These are phyloP conservation scores for Phyllostomus discolor DNA, from an alignment of 2,113 vertebrate genomes.

Conservation along the genomic window DNA sequence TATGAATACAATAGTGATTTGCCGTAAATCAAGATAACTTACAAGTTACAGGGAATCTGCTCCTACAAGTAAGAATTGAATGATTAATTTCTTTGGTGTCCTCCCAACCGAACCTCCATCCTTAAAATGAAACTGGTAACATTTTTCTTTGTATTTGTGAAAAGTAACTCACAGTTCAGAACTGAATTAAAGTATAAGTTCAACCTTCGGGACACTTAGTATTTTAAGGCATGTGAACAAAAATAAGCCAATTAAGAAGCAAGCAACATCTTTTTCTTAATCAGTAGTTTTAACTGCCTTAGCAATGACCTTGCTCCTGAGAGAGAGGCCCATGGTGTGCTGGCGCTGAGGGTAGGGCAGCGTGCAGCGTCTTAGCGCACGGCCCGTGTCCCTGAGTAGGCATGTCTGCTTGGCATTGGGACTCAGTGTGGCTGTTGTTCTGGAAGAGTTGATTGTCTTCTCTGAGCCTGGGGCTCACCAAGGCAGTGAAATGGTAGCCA, in stretches of 20 bases:
- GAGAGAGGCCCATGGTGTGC: neutral
- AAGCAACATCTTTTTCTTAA: neutral
- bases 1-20: slow-evolving; percentile 75
- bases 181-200: slow-evolving; percentile 4
- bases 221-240: slow-evolving; percentile 45
- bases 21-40: slow-evolving; percentile 80
- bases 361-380: neutral
- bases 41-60: slow-evolving; percentile 72
- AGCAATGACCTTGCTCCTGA: neutral
- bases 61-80: slow-evolving; percentile 68
- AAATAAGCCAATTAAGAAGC: slow-evolving; percentile 16
- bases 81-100: slow-evolving; percentile 67
- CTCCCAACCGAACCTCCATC: slow-evolving; percentile 64
- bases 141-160: slow-evolving; percentile 53
- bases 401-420: neutral
- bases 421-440: neutral
- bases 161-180: slow-evolving; percentile 54
- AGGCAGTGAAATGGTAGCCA: neutral
- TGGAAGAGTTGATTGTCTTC: neutral
- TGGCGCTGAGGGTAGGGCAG: neutral
- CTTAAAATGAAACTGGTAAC: slow-evolving; percentile 72
- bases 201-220: neutral
- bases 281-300: slow-evolving; percentile 23
- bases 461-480: slow-evolving; percentile 23
- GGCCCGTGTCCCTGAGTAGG: rapidly evolving